A percentile compares a stretch with the other conserved stretches of the same genome.
Conservation (phyloP, 2,113 vertebrate genomes). For the Osmerus eperlanus region DNA sequence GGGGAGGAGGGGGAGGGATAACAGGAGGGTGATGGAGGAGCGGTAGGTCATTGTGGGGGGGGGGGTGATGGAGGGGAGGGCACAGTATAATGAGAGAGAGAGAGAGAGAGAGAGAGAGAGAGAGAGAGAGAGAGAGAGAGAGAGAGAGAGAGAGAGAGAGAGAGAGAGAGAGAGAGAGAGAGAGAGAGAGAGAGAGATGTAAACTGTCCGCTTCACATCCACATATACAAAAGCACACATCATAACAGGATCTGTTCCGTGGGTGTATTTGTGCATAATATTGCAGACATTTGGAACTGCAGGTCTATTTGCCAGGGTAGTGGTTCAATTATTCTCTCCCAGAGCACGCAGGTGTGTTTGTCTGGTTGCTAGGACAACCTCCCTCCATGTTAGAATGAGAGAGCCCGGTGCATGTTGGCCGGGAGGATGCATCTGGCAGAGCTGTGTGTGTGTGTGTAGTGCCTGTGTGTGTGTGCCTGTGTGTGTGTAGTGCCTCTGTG, state of each 20-base stretch:
- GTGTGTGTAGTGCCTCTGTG: too few species aligned
- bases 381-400: slow-evolving; percentile 1
- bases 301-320: too few species aligned
- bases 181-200: neutral
- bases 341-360: neutral
- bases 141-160: neutral
- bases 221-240: neutral
- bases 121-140: neutral
- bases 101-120: neutral
- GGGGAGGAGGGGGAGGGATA: slow-evolving; percentile 13
- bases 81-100: too few species aligned
- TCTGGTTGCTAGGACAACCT: neutral
- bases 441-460: too few species aligned
- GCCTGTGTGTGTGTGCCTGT: too few species aligned
- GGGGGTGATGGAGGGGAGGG: too few species aligned
- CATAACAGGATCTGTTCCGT: too few species aligned
- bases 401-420: slow-evolving; percentile 28
- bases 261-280: neutral
- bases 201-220: neutral
- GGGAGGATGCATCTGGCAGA: neutral
- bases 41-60: neutral
- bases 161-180: neutral
- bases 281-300: too few species aligned
- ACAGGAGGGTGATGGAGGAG: neutral
- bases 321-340: neutral